Conservation (phyloP, 1,140 invertebrate genomes). For the Dendroctonus ponderosae region DNA sequence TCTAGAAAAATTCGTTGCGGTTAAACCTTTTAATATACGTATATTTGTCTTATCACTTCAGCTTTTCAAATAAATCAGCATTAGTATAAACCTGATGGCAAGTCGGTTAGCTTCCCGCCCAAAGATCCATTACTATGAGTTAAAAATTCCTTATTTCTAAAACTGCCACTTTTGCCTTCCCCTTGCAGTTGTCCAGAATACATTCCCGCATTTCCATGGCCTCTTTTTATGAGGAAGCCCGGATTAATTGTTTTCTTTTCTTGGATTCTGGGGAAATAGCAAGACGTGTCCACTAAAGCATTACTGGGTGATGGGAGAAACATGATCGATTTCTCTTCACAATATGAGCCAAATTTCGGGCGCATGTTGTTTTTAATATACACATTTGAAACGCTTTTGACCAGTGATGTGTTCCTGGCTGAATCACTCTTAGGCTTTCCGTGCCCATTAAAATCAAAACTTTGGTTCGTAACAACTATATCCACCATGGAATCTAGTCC, state of each 20-base stretch:
- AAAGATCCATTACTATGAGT: constrained; percentile 43
- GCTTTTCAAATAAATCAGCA: not conserved
- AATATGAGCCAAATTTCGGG: constrained; percentile 31
- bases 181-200: constrained; percentile 58
- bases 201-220: constrained; percentile 60
- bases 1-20: too few relatives aligned
- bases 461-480: constrained; percentile 61
- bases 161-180: constrained; percentile 49
- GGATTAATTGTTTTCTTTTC: constrained; percentile 47
- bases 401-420: constrained; percentile 26
- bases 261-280: constrained; percentile 48
- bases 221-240: constrained; percentile 60
- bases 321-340: constrained; percentile 46
- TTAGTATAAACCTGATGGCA: constrained; percentile 70
- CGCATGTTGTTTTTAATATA: constrained; percentile 33
- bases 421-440: constrained; percentile 47
- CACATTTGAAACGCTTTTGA: constrained; percentile 41
- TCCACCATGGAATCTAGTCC: constrained; percentile 70
- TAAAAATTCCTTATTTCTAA: constrained; percentile 51
- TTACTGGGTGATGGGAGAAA: constrained; percentile 47
- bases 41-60: too few relatives aligned
- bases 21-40: too few relatives aligned
- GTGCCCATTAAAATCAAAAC: constrained; percentile 46
- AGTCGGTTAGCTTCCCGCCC: constrained; percentile 64
- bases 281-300: constrained; percentile 35